Percentiles rank a stretch among this genome's conserved stretches.
Conservation (phyloP, 2,113 vertebrate genomes). For the Ramphastos sulfuratus region DNA sequence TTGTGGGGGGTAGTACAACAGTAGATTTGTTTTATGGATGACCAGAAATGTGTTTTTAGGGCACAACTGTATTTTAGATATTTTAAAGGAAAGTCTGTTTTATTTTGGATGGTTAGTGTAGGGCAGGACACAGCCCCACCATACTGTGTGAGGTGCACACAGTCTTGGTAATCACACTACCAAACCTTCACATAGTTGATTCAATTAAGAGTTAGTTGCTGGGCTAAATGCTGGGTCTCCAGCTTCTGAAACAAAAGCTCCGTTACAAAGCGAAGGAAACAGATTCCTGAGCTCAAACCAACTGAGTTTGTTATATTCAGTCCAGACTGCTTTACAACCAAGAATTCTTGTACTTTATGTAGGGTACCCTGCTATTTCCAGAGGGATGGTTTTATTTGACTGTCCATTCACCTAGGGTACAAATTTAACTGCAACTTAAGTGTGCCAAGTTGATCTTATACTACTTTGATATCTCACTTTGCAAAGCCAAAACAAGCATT, state of each 20-base stretch:
- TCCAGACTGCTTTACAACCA: conserved; percentile 54
- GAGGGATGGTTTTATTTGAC: conserved; percentile 30
- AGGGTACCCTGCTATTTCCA: conserved; percentile 48
- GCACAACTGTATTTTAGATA: not conserved
- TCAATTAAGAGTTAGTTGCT: not conserved
- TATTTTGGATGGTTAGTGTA: not conserved
- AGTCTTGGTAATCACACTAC: not conserved
- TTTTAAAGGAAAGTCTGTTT: not conserved
- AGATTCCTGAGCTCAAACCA: not conserved
- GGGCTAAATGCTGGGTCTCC: conserved; percentile 18
- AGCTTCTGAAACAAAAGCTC: conserved; percentile 43
- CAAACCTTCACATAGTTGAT: not conserved
- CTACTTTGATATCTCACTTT: conserved; percentile 58
- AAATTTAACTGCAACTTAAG: not conserved
- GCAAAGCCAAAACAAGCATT: conserved; percentile 48
- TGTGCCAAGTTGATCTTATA: conserved; percentile 47
- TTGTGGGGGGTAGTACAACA: not conserved
- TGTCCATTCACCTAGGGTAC: conserved; percentile 5
- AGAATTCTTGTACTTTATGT: conserved; percentile 41
- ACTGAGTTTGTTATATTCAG: conserved; percentile 37
- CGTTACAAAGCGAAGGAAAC: conserved; percentile 25
- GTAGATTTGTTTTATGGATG: not conserved
- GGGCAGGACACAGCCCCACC: not conserved
- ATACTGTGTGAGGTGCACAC: not conserved
- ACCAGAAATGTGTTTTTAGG: not conserved